Evolutionary conservation across 2,113 vertebrate genomes (phyloP), one percentile per base, ranked within the genome.

Genomic region (Ctenomys sociabilis): DNA sequence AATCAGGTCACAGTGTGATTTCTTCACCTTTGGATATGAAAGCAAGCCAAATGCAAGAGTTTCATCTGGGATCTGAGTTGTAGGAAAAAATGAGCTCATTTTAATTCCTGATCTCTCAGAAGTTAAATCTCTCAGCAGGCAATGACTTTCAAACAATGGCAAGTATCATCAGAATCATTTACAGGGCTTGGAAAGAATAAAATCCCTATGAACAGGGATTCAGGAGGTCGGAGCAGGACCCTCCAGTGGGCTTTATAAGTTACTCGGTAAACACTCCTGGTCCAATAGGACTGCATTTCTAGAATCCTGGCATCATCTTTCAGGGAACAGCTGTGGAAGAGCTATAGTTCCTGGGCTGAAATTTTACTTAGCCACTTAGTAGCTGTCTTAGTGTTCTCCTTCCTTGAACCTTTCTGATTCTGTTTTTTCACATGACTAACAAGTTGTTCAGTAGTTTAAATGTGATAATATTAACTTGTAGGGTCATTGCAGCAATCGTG

Each of bases 391-490:
- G 2, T 49, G n/a, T 43, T 40, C 3, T 9, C 66, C 21, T 92
- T 57, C 52, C 52, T 54, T 66, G n/a, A 35, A 43, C 30, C 8
- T 63, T 28, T 80, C 12, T 66, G 43, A 4, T 17, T 66, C 52
- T 78, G 19, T 85, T 82, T 96, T 49, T 59, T 3, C 11, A 37
- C 82, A 52, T 66, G 57, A 70, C 40, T 37, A 73, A 32, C n/a
- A 43, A 7, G 9, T 80, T 75, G 49, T 78, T 73, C 78, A 21
- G 30, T 32, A n/a, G 26, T 81, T 96, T 93, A 95, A 82, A 93
- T 86, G 10, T 91, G 30, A 63, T 78, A 32, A 59, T 80, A 66
- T 9, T 68, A 93, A 86, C 68, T 84, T 52, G 75, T 0, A 85
- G 30, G 32, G 37, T n/a, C 52, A 57, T 37, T 63, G 8, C 57